Percentiles rank a stretch among this genome's conserved stretches.
phyloP scores from a whole-genome alignment of 2,797 vertebrate genomes.

The Coranthus polyacanthus region DNA sequence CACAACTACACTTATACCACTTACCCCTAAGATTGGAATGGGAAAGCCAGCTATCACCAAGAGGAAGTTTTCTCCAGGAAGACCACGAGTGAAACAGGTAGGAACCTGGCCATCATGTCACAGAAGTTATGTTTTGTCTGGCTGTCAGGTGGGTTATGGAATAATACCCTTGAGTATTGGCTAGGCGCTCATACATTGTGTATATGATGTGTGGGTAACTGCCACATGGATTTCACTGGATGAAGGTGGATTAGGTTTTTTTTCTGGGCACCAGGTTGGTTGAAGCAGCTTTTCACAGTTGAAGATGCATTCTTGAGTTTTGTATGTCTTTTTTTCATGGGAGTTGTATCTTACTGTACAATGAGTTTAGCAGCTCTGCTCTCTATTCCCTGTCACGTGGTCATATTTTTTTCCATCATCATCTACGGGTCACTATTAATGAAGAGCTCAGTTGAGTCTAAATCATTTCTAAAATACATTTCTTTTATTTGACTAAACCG shows the following conservation, averaged over 20 bases:
- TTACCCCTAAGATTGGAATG: slow-evolving; percentile 97
- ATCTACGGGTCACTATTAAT: slow-evolving; percentile 18
- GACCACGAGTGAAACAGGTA: slow-evolving; percentile 96
- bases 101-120: slow-evolving; percentile 35
- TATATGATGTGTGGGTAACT: slow-evolving; percentile 13
- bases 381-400: too few species aligned
- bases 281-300: slow-evolving; percentile 12
- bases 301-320: slow-evolving; percentile 14
- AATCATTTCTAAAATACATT: slow-evolving; percentile 9
- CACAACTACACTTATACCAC: slow-evolving; percentile 90
- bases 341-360: slow-evolving; percentile 12
- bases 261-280: slow-evolving; percentile 25
- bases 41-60: slow-evolving; percentile 98
- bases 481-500: slow-evolving; percentile 7
- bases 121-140: slow-evolving; percentile 4
- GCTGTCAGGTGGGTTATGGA: slow-evolving; percentile 3
- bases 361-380: not conserved
- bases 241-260: slow-evolving; percentile 17
- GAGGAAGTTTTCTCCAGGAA: slow-evolving; percentile 96
- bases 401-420: too few species aligned
- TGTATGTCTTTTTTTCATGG: not conserved
- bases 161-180: slow-evolving; percentile 9
- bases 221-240: slow-evolving; percentile 14
- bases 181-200: not conserved
- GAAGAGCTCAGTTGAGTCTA: slow-evolving; percentile 10